Conservation (phyloP, 2,888 invertebrate genomes). For the Drosophila eohydei region DNA sequence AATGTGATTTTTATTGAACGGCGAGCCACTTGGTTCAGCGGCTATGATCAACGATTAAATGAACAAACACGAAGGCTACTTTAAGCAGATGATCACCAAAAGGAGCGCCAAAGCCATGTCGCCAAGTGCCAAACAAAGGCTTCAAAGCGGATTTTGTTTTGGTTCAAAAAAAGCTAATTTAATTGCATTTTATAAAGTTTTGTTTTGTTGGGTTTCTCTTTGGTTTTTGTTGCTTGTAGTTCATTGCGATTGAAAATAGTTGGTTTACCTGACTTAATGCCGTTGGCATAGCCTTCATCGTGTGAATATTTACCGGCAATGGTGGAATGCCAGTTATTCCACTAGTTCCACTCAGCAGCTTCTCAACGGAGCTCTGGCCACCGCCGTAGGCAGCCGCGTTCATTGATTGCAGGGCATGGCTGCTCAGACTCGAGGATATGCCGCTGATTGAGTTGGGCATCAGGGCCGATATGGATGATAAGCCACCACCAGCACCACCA, state of each 20-base stretch:
- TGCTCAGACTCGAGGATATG: conserved; percentile 89
- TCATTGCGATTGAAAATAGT: conserved; percentile 81
- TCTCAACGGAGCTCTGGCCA: conserved; percentile 85
- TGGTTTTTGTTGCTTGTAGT: conserved; percentile 58
- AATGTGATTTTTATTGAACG: conserved; percentile 56
- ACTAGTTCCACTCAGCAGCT: conserved; percentile 86
- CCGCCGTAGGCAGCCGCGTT: conserved; percentile 84
- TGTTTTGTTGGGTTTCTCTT: conserved; percentile 30
- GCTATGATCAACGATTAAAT: conserved; percentile 41
- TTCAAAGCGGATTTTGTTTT: conserved; percentile 39
- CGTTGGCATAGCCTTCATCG: conserved; percentile 85
- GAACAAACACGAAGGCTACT: conserved; percentile 49
- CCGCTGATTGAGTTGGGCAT: conserved; percentile 83
- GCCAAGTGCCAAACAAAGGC: conserved; percentile 38
- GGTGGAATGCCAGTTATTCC: conserved; percentile 84
- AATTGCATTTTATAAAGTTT: conserved; percentile 32
- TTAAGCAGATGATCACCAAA: conserved; percentile 47
- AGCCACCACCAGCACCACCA: conserved; percentile 44
- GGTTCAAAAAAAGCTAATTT: conserved; percentile 38
- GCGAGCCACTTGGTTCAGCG: conserved; percentile 28
- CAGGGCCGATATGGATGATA: conserved; percentile 82
- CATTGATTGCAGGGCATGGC: conserved; percentile 88
- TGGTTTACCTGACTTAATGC: conserved; percentile 85
- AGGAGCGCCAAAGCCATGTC: conserved; percentile 46
- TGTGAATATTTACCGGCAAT: conserved; percentile 85